Base-by-base conservation (phyloP, 1,140 invertebrate species). In the Eciton burchellii region DNA sequence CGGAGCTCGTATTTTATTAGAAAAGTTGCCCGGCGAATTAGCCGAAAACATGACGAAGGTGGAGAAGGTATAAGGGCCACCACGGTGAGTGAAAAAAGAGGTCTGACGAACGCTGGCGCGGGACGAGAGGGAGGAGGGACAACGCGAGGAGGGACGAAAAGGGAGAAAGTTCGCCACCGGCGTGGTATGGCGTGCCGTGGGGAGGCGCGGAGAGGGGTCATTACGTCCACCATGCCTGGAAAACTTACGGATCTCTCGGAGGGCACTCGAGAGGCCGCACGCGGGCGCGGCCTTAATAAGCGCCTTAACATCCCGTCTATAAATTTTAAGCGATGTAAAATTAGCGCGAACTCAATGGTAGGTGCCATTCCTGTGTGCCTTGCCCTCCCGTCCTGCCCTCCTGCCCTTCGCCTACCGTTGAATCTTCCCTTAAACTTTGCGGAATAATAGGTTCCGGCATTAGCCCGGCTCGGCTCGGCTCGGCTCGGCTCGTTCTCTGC, bases 221-320 rank as follows among this genome's bases (percentile, higher is more conserved):
- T 79, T 79, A 79, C 74, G 63, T 79, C 52, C 49, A 79, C 63
- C 49, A 70, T 49, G 16, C 35, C 41, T 70, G 63, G 74, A 79
- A 79, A 79, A 79, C 74, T 79, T 79, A 79, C 63, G 74, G 74
- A 79, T 79, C 74, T 9, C 43, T 9, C 43, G 63, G 49, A 60
- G 60, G 81, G 49, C 29, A 70, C 41, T 47, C 41, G 73, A 84
- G n/a, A n/a, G n/a, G 73, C 65, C 49, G 83, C 12, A 71, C 62
- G 68, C 29, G 81, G 29, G 60, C 68, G 29, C 84, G 77, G 82
- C 89, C 84, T 90, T 91, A 91, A 91, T 91, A 91, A 91, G 89
- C 87, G 88, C 83, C 87, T 90, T 91, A 90, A 89, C 88, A 81
- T 90, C 84, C 89, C 89, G 89, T 86, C 90, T 87, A 90, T 91